Evolutionary conservation across 2,113 vertebrate species (phyloP).

Genomic region (Columba janthina): DNA sequence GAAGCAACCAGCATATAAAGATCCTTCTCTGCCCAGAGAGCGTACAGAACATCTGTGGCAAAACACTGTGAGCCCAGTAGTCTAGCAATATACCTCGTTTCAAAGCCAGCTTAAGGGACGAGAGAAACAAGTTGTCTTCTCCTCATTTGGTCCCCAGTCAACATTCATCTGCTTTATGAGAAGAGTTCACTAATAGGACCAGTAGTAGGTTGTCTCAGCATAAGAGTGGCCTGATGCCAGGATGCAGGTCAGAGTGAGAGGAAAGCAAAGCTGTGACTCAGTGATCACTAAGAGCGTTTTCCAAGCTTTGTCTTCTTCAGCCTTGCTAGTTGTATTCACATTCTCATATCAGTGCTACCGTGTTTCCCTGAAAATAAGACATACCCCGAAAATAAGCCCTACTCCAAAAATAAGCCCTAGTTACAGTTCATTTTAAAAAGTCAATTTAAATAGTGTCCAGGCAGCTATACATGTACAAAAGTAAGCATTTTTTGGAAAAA

Average conservation of each 20-base stretch:
- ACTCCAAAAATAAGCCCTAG: no score
- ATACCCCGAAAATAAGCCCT: no score
- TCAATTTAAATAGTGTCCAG: no score
- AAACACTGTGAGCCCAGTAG: neutral
- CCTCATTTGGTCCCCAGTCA: neutral
- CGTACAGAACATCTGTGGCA: neutral
- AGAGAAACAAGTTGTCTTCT: neutral
- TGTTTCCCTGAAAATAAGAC: no score
- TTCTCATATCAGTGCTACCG: neutral
- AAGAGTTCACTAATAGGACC: neutral
- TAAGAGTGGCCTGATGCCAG: neutral
- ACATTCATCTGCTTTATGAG: neutral
- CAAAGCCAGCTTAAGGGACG: neutral
- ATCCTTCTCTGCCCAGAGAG: neutral
- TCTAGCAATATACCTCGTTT: neutral
- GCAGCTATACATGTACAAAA: no score
- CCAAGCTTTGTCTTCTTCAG: neutral
- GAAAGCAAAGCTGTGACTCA: neutral
- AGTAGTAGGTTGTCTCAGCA: neutral
- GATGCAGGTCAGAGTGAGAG: neutral
- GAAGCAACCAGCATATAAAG: neutral
- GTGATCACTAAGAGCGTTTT: neutral
- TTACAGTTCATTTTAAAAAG: no score
- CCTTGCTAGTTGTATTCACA: neutral
- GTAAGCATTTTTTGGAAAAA: no score